Evolutionary conservation across 2,113 vertebrate species (phyloP), one percentile per base, ranked within the genome.

Genomic region (Tupaia tana): DNA sequence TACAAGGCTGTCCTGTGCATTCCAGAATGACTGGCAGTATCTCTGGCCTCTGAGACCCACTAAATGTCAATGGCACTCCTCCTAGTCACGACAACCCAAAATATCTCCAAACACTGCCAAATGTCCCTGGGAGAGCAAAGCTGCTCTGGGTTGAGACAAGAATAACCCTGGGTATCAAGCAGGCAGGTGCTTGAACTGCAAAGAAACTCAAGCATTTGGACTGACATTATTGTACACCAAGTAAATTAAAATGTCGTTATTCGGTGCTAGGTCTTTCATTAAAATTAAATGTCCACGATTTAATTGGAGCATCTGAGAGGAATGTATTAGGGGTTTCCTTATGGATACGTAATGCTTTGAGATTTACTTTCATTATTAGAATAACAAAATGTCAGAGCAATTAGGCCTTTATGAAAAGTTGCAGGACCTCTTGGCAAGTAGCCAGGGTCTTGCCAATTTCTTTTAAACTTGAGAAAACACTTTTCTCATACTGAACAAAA

Each of bases 391-490:
- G 59, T 93, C 77, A 82, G 29, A 80, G 87, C 56, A 63, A 91
- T 91, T 88, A 91, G 5, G 74, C 43, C 75, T 84, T 86, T 67
- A 81, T 27, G 59, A 82, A 92, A 95, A 92, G 34, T 71, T 93
- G 75, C 75, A 87, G 80, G 77, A 75, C 80, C 80, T 91, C 79
- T 52, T 77, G 93, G 77, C 77, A 63, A 77, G 84, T 14, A 78
- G 96, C 94, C 92, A 91, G 19, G 19, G 91, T 69, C 95, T 31
- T 91, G 94, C 16, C 63, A 75, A 79, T 91, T 95, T 89, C 87
- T 93, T 92, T 94, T 78, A 91, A 95, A 91, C 91, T 82, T 59
- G 29, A 95, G 91, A 95, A 95, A 97, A 94, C 80, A 93, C 93
- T 96, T 94, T 92, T 94, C 69, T 92, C 20, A 88, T 22, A 16